Evolutionary conservation across 1,140 invertebrate species (phyloP), one percentile per base, ranked within the genome.

Genomic region (Conus ventricosus): DNA sequence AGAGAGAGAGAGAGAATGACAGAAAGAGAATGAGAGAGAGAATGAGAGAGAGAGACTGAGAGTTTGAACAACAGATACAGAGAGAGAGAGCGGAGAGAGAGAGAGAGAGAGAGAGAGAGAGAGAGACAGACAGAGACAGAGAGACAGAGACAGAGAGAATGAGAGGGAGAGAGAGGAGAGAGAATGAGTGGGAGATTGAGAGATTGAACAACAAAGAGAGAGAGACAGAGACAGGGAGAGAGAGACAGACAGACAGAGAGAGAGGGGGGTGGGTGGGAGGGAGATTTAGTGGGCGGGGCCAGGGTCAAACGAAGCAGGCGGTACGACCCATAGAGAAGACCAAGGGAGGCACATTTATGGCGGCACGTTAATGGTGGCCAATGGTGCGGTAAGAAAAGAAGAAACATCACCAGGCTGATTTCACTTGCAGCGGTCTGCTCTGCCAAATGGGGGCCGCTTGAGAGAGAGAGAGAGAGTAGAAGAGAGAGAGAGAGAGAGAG

Each of bases 1-100:
- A 60, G 39, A 83, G 51, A 60, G 57, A 1, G 8, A 15, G 4
- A 60, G 8, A 60, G 57, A 60, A 8, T 11, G 57, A 60, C 1
- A 60, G 57, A 60, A n/a, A 53, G 51, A 8, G 51, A 67, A 2
- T 86, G 88, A 54, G 89, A 20, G 17, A 63, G 60, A 63, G 60
- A 80, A n/a, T 13, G 51, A 80, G 85, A 51, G n/a, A 75, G 7
- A 86, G 63, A 15, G 39, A 83, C 3, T 25, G 57, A 57, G 54
- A 83, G 71, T 4, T 6, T 17, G 39, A 51, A 15, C 3, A 5
- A 11, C 5, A 51, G 63, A 83, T 17, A 39, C 39, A 57, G 54
- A 60, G 54, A 60, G 39, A 83, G 51, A 0, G 60, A 67, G 27
- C n/a, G n/a, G n/a, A n/a, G 17, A 11, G 54, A 51, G 63, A 83